Percentiles rank a stretch among this genome's conserved stretches.
These are phyloP conservation scores for Sminthurides aquaticus DNA, from an alignment of 2,888 invertebrate species.

Conservation along the genomic window DNA sequence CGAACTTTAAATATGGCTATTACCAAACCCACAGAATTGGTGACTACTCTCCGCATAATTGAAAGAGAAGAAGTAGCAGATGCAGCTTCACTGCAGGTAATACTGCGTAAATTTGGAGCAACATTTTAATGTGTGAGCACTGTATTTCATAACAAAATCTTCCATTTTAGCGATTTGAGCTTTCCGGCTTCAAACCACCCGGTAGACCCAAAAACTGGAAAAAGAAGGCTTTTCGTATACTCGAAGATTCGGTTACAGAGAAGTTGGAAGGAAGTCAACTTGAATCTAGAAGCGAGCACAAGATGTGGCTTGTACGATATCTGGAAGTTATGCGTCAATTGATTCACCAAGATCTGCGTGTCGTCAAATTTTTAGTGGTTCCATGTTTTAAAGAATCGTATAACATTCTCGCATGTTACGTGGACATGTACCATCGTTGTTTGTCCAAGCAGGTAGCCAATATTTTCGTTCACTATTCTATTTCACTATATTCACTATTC, in stretches of 20 bases:
- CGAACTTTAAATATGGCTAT: slow-evolving; percentile 88
- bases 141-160: too few species aligned
- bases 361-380: slow-evolving; percentile 79
- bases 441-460: slow-evolving; percentile 64
- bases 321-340: slow-evolving; percentile 76
- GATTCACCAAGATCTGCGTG: slow-evolving; percentile 81
- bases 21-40: slow-evolving; percentile 89
- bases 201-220: slow-evolving; percentile 91
- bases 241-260: slow-evolving; percentile 69
- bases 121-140: too few species aligned
- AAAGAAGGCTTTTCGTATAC: slow-evolving; percentile 71
- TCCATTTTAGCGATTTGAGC: slow-evolving; percentile 66
- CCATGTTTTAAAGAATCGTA: slow-evolving; percentile 95
- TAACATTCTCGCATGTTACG: slow-evolving; percentile 82
- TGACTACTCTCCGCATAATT: slow-evolving; percentile 89
- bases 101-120: too few species aligned
- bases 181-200: slow-evolving; percentile 84
- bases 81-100: slow-evolving; percentile 65
- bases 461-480: not conserved
- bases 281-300: slow-evolving; percentile 81
- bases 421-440: slow-evolving; percentile 86
- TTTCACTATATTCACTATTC: slow-evolving; percentile 1
- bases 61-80: slow-evolving; percentile 96
- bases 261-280: slow-evolving; percentile 91
- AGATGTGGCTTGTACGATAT: slow-evolving; percentile 92